Evolutionary conservation across 2,888 invertebrate species (phyloP), one percentile per base, ranked within the genome.

Genomic region (Phaedon cochleariae): DNA sequence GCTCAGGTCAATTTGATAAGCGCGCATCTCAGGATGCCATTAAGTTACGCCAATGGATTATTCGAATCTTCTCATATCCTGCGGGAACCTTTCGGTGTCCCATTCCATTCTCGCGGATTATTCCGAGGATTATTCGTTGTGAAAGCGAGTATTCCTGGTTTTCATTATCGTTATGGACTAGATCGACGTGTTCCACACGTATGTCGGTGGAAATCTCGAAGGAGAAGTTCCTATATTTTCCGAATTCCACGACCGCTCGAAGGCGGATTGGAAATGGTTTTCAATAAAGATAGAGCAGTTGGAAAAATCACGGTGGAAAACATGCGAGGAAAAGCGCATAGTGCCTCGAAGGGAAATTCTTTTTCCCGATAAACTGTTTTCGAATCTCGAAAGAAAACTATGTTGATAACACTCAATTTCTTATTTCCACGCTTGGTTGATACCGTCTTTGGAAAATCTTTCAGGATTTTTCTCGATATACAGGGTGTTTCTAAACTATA

Each of bases 151-250:
- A n/a, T 41, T 41, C 12, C 41, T 41, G 41, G 41, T 41, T 41
- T 41, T 41, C 41, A 41, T 41, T 41, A 41, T 41, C 41, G 41
- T 41, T 41, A 41, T 41, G 41, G 41, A 41, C 41, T 6, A n/a
- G 41, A 41, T 41, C 41, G 41, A 15, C 41, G 26, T 26, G 26
- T 41, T 15, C 12, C 15, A 41, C 41, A 41, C n/a, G 41, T 41
- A 41, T 41, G 15, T 41, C 15, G 4, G 15, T 41, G 41, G 41
- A n/a, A 41, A 41, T 15, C 41, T 15, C 15, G 3, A 3, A 15
- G 1, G 31, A 4, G 15, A 41, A 15, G 4, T 41, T 41, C 6
- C 41, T 3, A 10, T 41, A 3, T 7, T 7, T 3, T 7, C 4
- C 26, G 7, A 26, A 26, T 26, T 41, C 15, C 41, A 41, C 15